These are phyloP conservation scores for Lottia gigantea DNA, from an alignment of 2,888 invertebrate species.

Conservation along the genomic window DNA sequence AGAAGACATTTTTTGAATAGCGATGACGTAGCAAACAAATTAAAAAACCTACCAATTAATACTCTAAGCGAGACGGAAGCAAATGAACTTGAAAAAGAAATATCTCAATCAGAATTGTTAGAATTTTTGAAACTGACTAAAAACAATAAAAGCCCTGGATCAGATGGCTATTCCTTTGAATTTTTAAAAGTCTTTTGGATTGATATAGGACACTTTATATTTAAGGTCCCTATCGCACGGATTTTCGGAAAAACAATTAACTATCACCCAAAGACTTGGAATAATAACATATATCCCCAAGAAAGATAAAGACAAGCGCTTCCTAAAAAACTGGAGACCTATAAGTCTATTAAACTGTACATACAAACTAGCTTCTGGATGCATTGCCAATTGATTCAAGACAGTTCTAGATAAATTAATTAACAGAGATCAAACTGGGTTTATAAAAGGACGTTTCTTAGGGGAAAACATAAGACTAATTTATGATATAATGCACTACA, in stretches of 20 bases:
- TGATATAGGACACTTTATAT: slow-evolving; percentile 15
- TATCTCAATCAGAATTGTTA: neutral
- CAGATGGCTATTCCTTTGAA: slow-evolving; percentile 23
- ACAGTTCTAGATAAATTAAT: slow-evolving; percentile 14
- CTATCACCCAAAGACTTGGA: slow-evolving; percentile 28
- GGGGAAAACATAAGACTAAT: slow-evolving; percentile 23
- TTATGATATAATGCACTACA: slow-evolving; percentile 25
- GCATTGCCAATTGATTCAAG: slow-evolving; percentile 22
- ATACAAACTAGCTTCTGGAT: slow-evolving; percentile 26
- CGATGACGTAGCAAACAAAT: no score
- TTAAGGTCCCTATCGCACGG: slow-evolving; percentile 13
- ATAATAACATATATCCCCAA: slow-evolving; percentile 30
- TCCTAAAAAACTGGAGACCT: slow-evolving; percentile 27
- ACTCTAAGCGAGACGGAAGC: no score
- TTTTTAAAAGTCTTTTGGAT: slow-evolving; percentile 26
- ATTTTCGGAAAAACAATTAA: slow-evolving; percentile 20
- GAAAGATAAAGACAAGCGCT: slow-evolving; percentile 21
- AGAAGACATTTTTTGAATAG: no score
- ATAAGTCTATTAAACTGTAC: slow-evolving; percentile 17
- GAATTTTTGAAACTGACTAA: neutral
- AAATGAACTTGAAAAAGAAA: neutral
- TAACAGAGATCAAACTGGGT: slow-evolving; percentile 24
- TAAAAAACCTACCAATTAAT: no score
- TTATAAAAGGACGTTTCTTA: slow-evolving; percentile 13
- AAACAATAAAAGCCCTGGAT: slow-evolving; percentile 23